Evolutionary conservation across 2,797 vertebrate genomes (phyloP).

Genomic region (Hypotaenidia okinawae): DNA sequence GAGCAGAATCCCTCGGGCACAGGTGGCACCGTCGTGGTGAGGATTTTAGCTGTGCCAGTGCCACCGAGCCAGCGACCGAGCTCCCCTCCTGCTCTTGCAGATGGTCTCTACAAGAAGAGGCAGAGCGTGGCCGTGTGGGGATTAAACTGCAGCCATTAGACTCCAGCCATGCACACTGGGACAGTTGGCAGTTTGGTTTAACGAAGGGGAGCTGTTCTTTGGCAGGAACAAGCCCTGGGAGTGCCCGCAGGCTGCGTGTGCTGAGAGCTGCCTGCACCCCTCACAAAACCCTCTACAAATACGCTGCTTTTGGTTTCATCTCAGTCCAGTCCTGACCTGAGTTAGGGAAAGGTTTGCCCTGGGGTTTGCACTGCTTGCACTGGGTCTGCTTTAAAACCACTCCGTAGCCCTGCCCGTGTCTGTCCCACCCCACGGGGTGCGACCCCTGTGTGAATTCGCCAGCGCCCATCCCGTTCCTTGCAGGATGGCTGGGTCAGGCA

Average conservation of each 20-base stretch:
- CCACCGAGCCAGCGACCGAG: not conserved
- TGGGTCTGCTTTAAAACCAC: not conserved
- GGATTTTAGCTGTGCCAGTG: not conserved
- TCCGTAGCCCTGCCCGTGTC: not conserved
- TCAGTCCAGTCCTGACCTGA: not conserved
- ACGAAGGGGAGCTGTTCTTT: not conserved
- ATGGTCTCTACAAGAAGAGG: not conserved
- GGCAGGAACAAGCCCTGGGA: not conserved
- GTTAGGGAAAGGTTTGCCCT: not conserved
- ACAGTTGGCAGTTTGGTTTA: not conserved
- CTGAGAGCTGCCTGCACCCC: fast-evolving
- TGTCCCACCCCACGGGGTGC: not conserved
- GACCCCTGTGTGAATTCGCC: not conserved
- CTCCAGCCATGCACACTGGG: not conserved
- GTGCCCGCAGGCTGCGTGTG: not conserved
- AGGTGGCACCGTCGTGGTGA: not conserved
- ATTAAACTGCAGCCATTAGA: conserved; percentile 47
- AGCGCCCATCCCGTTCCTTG: not conserved
- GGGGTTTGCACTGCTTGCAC: not conserved
- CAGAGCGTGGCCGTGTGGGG: conserved; percentile 11
- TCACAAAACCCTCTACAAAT: not conserved
- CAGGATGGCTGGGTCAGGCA: not conserved
- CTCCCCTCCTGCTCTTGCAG: not conserved
- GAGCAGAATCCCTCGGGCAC: not conserved
- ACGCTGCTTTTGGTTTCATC: not conserved